Evolutionary conservation across 2,888 invertebrate genomes (phyloP), one percentile per base, ranked within the genome.

Genomic region (Norana najaformis): DNA sequence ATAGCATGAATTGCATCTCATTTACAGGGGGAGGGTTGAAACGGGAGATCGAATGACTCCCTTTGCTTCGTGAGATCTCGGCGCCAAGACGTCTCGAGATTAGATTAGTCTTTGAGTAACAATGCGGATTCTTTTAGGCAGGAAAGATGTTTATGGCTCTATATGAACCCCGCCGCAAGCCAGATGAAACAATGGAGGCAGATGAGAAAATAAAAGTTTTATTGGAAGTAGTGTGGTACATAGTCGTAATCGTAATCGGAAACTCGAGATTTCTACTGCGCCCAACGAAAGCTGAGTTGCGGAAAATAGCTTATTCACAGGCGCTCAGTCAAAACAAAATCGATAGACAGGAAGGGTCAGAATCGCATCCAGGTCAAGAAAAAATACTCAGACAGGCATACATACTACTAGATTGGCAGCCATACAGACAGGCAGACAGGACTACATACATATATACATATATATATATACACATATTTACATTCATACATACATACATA

Each of bases 391-490:
- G n/a, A n/a, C n/a, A n/a, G n/a, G n/a, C n/a, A n/a, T n/a, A n/a
- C n/a, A n/a, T n/a, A n/a, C 23, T 30, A 53, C 30, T 14, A 83
- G 90, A 90, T 41, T 38, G 90, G 88, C 88, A 83, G 90, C 88
- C 47, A 38, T 88, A 90, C 41, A 85, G 88, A 90, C 88, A 85
- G 90, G 39, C 88, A 85, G 47, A 90, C 88, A 35, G 90, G 30
- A 5, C n/a, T 89, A 89, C 82, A 53, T 47, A 69, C 89, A 89
- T 36, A 69, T 23, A 89, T 69, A 90, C 88, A 6, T 30, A 5
- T 89, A 89, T 37, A 53, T 47, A 69, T 82, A 89, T 36, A 69
- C 37, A 89, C 69, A 90, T 41, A 6, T 30, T 53, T 89, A 89
- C 82, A 53, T 47, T 36, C 89, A 89, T 36, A 69, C 38, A 5